Base-by-base conservation (phyloP, 2,888 invertebrate species). In the Spatulosminthurus flaviceps region DNA sequence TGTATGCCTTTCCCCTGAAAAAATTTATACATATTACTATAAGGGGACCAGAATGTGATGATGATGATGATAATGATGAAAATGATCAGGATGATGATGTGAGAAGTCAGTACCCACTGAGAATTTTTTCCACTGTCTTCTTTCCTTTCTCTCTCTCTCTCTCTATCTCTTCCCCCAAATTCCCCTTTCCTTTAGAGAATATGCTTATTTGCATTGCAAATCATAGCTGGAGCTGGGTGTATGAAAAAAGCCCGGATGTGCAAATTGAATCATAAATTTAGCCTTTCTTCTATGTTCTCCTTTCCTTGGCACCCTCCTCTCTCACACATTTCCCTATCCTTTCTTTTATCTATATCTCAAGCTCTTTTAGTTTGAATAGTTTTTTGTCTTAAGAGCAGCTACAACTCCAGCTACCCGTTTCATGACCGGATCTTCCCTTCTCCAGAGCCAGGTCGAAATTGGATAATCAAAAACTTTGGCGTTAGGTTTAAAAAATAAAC, bases 241-340 rank as follows among this genome's bases (percentile, higher is more conserved):
- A 78, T 79, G 79, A 79, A 80, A 81, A 81, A 82, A 82, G 81
- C 82, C 80, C 82, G 77, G 77, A 83, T 85, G 84, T 84, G 84
- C 84, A 85, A 85, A 85, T 85, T 85, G 85, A 85, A 85, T 85
- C 84, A 84, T 85, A 85, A 85, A 85, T 85, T 85, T 81, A 80
- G 79, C 73, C 81, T 82, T 82, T 81, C 76, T 80, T 80, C 79
- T 81, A 77, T 34, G 73, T 79, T 67, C 78, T n/a, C 28, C 34
- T 51, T 28, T 19, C 42, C n/a, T n/a, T n/a, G n/a, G 28, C 67
- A 34, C 26, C 43, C 21, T 66, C 11, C 1, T 69, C n/a, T 51
- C 60, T 34, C 60, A n/a, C 11, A 41, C 16, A 24, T 21, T 42
- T 41, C 42, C 34, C 21, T 70, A 16, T 24, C 26, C 71, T 72